Conservation (phyloP, 2,113 vertebrate genomes). For the Henicopernis longicauda region DNA sequence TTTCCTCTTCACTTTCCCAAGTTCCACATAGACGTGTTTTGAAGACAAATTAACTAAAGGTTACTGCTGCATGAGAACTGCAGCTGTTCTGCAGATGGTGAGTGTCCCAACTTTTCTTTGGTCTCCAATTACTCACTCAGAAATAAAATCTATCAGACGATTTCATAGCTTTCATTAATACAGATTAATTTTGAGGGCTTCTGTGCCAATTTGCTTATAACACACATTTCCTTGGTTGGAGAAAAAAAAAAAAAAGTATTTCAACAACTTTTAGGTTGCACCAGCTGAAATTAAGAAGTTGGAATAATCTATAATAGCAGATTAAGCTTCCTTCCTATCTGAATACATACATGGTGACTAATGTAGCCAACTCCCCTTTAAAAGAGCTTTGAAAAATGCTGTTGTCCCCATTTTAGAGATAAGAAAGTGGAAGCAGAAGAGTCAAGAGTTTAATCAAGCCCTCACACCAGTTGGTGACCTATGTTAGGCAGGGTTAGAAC, state of each 20-base stretch:
- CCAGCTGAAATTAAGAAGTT: conserved; percentile 10
- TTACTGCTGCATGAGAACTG: conserved; percentile 44
- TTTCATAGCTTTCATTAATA: neutral
- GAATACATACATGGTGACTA: conserved; percentile 18
- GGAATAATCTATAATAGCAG: conserved; percentile 18
- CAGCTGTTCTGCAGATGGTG: conserved; percentile 47
- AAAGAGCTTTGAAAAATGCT: conserved; percentile 11
- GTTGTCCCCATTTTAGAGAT: conserved; percentile 40
- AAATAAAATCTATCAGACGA: neutral
- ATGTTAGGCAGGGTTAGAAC: neutral
- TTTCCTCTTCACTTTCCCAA: conserved; percentile 49
- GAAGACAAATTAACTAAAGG: conserved; percentile 56
- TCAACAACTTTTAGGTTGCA: neutral
- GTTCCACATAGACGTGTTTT: conserved; percentile 38
- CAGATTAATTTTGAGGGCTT: neutral
- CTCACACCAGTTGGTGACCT: conserved; percentile 24
- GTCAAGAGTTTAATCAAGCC: conserved; percentile 48
- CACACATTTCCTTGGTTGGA: neutral
- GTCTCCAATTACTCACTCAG: neutral
- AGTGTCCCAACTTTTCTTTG: neutral
- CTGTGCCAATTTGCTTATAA: neutral
- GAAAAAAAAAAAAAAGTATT: neutral
- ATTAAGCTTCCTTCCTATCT: conserved; percentile 48
- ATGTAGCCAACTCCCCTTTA: conserved; percentile 26
- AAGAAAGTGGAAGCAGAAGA: conserved; percentile 57